Evolutionary conservation across 92 coral and sea anemone genomes (phyloP).

Genomic region (Palythoa grandiflora): DNA sequence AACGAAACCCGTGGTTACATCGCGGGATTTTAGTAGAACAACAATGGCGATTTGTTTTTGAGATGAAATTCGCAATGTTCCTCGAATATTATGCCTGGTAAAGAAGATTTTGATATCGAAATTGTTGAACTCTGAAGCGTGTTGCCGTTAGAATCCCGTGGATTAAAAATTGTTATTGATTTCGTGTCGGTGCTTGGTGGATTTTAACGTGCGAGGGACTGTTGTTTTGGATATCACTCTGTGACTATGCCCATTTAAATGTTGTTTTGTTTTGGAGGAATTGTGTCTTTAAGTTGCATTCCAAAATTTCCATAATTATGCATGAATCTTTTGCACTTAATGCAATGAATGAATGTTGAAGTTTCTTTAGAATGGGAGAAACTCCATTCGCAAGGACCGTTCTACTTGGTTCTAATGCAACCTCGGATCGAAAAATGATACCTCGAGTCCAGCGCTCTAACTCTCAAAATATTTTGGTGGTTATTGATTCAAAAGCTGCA

Average conservation of each 20-base stretch:
- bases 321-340: conserved; percentile 18
- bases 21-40: conserved; percentile 42
- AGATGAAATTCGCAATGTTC: conserved; percentile 23
- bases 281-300: conserved; percentile 67
- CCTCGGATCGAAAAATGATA: conserved; percentile 32
- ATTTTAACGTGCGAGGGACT: conserved; percentile 20
- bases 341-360: conserved; percentile 13
- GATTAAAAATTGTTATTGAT: not conserved
- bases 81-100: not conserved
- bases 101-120: not conserved
- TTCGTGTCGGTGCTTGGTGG: conserved; percentile 4
- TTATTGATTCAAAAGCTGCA: conserved; percentile 20
- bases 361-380: not conserved
- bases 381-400: not conserved
- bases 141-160: conserved; percentile 23
- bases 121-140: conserved; percentile 3
- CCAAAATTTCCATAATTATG: conserved; percentile 52
- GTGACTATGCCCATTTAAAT: conserved; percentile 48
- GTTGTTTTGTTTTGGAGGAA: conserved; percentile 66
- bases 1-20: conserved; percentile 45
- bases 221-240: conserved; percentile 45
- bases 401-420: not conserved
- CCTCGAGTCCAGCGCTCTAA: conserved; percentile 16
- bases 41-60: conserved; percentile 64
- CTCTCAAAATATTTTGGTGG: not conserved